A percentile compares a stretch with the other conserved stretches of the same genome.
phyloP scores from a whole-genome alignment of 2,888 invertebrate genomes.

The Andrena camellia region DNA sequence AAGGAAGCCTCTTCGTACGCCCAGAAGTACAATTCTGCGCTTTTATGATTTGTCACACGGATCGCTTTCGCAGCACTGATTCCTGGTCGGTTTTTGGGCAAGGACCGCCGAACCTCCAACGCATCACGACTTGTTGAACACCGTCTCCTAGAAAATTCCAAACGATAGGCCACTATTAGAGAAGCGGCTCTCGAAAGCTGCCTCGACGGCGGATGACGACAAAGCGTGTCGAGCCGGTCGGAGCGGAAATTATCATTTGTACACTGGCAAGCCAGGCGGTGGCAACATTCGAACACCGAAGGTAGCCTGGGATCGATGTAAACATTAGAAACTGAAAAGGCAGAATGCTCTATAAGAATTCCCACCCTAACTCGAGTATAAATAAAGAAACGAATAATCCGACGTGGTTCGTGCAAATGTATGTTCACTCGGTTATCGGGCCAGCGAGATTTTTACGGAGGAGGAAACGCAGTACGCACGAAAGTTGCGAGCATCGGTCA shows the following conservation, averaged over 20 bases:
- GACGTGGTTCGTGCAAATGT: too few relatives aligned
- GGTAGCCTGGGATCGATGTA: too few relatives aligned
- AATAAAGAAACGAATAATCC: neutral
- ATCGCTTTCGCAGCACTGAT: constrained; percentile 79
- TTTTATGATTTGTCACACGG: constrained; percentile 82
- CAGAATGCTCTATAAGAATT: too few relatives aligned
- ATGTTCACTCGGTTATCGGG: too few relatives aligned
- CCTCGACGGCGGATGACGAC: too few relatives aligned
- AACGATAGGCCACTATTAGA: neutral
- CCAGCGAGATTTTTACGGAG: neutral
- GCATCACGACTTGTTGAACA: constrained; percentile 82
- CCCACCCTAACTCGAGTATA: neutral
- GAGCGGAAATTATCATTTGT: too few relatives aligned
- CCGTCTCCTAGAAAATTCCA: constrained; percentile 78
- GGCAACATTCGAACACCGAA: too few relatives aligned
- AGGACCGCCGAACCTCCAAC: constrained; percentile 83
- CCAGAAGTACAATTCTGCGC: constrained; percentile 62
- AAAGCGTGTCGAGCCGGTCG: too few relatives aligned
- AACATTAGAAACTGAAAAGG: too few relatives aligned
- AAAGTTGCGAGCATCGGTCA: constrained; percentile 24
- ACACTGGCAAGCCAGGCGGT: too few relatives aligned
- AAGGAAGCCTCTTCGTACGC: constrained; percentile 66
- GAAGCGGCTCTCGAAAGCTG: neutral
- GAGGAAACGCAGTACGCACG: constrained; percentile 6
- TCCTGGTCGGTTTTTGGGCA: constrained; percentile 82